Percentiles rank a stretch among this genome's conserved stretches.
phyloP scores from a whole-genome alignment of 2,113 vertebrate genomes.

The Tylochromis polylepis region DNA sequence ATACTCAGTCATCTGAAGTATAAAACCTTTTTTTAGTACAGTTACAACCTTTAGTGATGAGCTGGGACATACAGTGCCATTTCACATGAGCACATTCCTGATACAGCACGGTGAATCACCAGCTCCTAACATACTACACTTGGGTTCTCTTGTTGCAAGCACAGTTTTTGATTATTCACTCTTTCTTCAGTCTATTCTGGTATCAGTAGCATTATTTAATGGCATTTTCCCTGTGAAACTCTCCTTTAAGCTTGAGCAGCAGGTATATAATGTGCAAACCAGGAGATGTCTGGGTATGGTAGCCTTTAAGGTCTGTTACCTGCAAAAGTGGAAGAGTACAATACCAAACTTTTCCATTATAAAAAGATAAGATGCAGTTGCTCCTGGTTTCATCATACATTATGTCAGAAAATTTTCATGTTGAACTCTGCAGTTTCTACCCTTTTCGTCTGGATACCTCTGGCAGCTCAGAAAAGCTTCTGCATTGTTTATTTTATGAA shows the following conservation, averaged over 20 bases:
- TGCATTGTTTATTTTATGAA: constrained; percentile 18
- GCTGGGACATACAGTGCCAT: constrained; percentile 10
- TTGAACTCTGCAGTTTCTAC: background rate
- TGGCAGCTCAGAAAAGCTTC: background rate
- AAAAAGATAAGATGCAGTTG: constrained; percentile 27
- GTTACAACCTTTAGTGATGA: constrained; percentile 26
- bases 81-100: constrained; percentile 40
- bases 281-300: background rate
- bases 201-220: constrained; percentile 11
- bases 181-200: background rate
- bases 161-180: background rate
- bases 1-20: constrained; percentile 12
- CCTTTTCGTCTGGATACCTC: background rate
- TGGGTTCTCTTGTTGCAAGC: background rate
- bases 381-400: constrained; percentile 43
- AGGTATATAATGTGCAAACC: background rate
- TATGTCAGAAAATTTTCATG: background rate
- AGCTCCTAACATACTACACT: background rate
- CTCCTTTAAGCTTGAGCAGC: background rate
- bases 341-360: background rate
- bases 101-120: constrained; percentile 42
- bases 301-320: background rate
- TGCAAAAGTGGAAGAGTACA: background rate
- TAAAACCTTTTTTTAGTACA: background rate
- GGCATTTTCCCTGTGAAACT: background rate